These are phyloP conservation scores for Sphaeramia orbicularis DNA, from an alignment of 2,797 vertebrate species.

Conservation along the genomic window DNA sequence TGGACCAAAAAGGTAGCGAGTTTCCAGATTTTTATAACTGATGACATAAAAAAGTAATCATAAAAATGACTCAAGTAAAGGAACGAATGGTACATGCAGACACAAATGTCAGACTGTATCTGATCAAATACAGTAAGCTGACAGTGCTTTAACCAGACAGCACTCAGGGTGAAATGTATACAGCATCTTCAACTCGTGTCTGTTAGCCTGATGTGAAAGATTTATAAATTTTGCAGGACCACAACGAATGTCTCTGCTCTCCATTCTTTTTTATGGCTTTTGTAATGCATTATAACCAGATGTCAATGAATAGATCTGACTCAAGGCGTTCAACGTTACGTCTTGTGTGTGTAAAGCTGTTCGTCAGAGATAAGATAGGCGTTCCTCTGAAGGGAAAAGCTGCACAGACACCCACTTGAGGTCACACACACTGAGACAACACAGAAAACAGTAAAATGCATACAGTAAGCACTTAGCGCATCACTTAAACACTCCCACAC, in stretches of 20 bases:
- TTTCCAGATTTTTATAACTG: neutral
- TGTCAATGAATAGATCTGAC: constrained; percentile 22
- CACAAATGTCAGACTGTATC: neutral
- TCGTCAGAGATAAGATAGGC: constrained; percentile 21
- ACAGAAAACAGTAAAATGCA: constrained; percentile 15
- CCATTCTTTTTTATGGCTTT: constrained; percentile 2
- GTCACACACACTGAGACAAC: constrained; percentile 18
- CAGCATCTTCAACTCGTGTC: neutral
- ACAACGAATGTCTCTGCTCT: neutral
- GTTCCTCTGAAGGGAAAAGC: constrained; percentile 4
- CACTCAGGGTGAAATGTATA: neutral
- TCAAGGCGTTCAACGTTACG: constrained; percentile 22
- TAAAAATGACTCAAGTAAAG: neutral
- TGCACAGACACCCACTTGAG: neutral
- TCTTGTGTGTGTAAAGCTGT: constrained; percentile 35
- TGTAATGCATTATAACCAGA: constrained; percentile 4
- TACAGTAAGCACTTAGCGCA: constrained; percentile 38
- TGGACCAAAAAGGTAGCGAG: neutral
- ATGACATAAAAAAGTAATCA: neutral
- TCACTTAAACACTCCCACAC: constrained; percentile 27
- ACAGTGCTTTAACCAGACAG: neutral
- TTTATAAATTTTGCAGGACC: constrained; percentile 1
- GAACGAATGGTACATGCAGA: neutral
- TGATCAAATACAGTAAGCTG: neutral
- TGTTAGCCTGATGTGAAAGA: neutral